A percentile compares a stretch with the other conserved stretches of the same genome.
Evolutionary conservation across 2,888 invertebrate genomes (phyloP).

Genomic region (Cactoblastis cactorum): DNA sequence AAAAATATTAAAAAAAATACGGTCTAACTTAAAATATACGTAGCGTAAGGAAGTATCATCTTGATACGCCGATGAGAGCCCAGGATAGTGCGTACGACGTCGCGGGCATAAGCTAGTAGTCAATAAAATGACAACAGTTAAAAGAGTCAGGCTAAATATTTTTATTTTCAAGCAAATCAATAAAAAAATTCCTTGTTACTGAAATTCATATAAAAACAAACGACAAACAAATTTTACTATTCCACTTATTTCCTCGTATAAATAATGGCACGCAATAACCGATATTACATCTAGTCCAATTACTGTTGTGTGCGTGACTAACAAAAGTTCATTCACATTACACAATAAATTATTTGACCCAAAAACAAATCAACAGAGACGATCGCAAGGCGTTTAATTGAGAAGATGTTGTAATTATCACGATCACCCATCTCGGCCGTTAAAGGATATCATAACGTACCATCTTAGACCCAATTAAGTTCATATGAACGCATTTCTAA

Average conservation of each 20-base stretch:
- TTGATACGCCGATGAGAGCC: no score
- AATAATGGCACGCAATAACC: conserved; percentile 9
- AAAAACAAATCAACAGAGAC: conserved; percentile 39
- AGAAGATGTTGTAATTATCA: conserved; percentile 45
- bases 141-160: no score
- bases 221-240: not conserved
- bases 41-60: no score
- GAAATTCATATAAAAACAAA: not conserved
- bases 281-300: conserved; percentile 13
- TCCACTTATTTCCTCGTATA: not conserved
- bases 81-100: no score
- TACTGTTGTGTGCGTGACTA: conserved; percentile 23
- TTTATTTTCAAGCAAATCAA: no score
- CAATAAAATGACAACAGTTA: no score
- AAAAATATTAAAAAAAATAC: no score
- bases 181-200: no score
- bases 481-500: conserved; percentile 31
- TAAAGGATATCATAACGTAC: conserved; percentile 44
- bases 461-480: conserved; percentile 41
- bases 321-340: conserved; percentile 29
- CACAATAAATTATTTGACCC: conserved; percentile 43
- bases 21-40: no score
- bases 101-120: no score
- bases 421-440: conserved; percentile 47
- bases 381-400: conserved; percentile 32